These are phyloP conservation scores for Leptodirus hochenwartii DNA, from an alignment of 2,888 invertebrate species.

Conservation along the genomic window DNA sequence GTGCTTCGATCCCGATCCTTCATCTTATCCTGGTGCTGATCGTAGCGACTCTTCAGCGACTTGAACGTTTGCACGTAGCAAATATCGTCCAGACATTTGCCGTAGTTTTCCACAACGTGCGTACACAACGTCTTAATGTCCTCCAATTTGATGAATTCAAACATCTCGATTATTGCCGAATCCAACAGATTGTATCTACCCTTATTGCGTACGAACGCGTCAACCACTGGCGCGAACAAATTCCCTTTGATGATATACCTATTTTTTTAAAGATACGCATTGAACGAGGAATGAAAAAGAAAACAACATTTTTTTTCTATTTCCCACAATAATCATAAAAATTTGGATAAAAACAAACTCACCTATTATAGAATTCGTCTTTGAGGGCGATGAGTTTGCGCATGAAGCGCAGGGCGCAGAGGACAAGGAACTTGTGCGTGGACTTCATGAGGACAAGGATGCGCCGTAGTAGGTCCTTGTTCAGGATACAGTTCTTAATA, in stretches of 20 bases:
- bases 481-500: slow-evolving; percentile 94
- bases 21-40: slow-evolving; percentile 79
- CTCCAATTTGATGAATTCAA: slow-evolving; percentile 94
- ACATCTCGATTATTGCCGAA: slow-evolving; percentile 97
- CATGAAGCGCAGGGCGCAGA: slow-evolving; percentile 92
- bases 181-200: slow-evolving; percentile 96
- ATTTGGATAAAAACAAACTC: too few species aligned
- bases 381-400: slow-evolving; percentile 92
- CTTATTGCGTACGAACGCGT: slow-evolving; percentile 91
- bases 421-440: slow-evolving; percentile 90
- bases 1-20: slow-evolving; percentile 70
- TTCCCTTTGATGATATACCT: slow-evolving; percentile 87
- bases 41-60: slow-evolving; percentile 72
- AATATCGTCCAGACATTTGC: slow-evolving; percentile 82
- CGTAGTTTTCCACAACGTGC: slow-evolving; percentile 92
- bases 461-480: slow-evolving; percentile 88
- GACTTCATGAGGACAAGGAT: slow-evolving; percentile 94
- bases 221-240: slow-evolving; percentile 88
- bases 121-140: slow-evolving; percentile 80
- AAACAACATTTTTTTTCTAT: too few species aligned
- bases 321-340: too few species aligned
- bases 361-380: slow-evolving; percentile 95
- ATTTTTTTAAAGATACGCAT: slow-evolving; percentile 78
- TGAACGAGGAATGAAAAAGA: too few species aligned
- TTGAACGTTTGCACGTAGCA: slow-evolving; percentile 98